A percentile compares a stretch with the other conserved stretches of the same genome.
These are phyloP conservation scores for Labeo rohita DNA, from an alignment of 2,113 vertebrate genomes.

Conservation along the genomic window DNA sequence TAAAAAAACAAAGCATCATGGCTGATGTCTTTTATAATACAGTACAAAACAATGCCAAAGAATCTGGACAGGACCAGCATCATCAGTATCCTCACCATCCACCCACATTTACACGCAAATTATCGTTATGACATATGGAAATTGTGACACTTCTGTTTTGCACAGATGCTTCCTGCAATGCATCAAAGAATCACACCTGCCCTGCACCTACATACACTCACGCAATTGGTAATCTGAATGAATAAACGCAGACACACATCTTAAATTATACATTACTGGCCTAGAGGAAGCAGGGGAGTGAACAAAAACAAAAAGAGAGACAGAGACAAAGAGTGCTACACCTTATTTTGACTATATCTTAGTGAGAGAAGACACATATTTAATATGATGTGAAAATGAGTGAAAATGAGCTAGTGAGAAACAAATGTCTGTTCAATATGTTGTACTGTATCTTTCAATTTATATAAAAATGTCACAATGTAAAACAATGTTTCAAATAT, in stretches of 20 bases:
- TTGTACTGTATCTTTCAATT: neutral
- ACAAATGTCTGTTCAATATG: neutral
- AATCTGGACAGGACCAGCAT: neutral
- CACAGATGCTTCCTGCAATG: neutral
- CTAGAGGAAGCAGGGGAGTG: neutral
- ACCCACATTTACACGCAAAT: neutral
- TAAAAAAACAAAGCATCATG: neutral
- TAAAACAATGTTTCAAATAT: neutral
- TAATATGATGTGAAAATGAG: neutral
- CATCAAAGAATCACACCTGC: neutral
- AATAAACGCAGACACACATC: conserved; percentile 5
- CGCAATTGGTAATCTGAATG: neutral
- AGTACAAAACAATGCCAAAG: neutral
- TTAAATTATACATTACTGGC: conserved; percentile 3
- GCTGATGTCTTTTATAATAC: neutral
- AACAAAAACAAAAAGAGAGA: neutral
- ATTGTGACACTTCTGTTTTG: neutral
- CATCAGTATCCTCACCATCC: neutral
- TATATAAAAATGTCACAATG: neutral
- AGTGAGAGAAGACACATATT: neutral
- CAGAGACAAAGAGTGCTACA: neutral
- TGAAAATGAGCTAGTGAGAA: neutral
- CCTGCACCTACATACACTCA: neutral
- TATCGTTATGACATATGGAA: neutral
- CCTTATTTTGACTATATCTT: neutral